phyloP scores from a whole-genome alignment of 2,113 vertebrate genomes.

The Leptocoma aspasia region DNA sequence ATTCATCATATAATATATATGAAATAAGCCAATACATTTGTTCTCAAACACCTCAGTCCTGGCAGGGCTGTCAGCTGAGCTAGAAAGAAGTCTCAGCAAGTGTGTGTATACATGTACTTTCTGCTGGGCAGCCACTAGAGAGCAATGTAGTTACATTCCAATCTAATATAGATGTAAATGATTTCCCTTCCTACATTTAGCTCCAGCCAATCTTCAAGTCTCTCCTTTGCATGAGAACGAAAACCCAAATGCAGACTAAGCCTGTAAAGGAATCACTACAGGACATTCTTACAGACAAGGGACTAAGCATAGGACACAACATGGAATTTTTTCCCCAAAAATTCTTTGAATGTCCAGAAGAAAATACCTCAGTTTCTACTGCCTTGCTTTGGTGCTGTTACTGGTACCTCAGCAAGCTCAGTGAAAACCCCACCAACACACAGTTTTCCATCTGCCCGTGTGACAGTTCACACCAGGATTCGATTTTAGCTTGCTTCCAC shows the following conservation, averaged over 20 bases:
- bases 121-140: constrained; percentile 46
- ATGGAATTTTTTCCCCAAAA: neutral
- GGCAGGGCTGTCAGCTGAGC: neutral
- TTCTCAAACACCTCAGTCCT: neutral
- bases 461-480: neutral
- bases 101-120: neutral
- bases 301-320: neutral
- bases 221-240: neutral
- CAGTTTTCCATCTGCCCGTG: neutral
- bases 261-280: neutral
- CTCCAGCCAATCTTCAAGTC: neutral
- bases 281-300: neutral
- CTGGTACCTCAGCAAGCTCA: neutral
- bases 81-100: neutral
- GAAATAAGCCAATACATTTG: neutral
- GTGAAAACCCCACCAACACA: neutral
- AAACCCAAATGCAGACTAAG: neutral
- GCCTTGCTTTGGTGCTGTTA: neutral
- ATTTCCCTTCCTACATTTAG: neutral
- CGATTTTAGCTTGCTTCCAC: neutral
- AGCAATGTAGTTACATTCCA: constrained; percentile 23
- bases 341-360: neutral
- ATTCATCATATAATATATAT: neutral
- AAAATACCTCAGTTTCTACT: neutral
- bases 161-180: neutral